A percentile compares a stretch with the other conserved stretches of the same genome.
phyloP scores from a whole-genome alignment of 2,797 vertebrate species.

The Synanceia verrucosa region DNA sequence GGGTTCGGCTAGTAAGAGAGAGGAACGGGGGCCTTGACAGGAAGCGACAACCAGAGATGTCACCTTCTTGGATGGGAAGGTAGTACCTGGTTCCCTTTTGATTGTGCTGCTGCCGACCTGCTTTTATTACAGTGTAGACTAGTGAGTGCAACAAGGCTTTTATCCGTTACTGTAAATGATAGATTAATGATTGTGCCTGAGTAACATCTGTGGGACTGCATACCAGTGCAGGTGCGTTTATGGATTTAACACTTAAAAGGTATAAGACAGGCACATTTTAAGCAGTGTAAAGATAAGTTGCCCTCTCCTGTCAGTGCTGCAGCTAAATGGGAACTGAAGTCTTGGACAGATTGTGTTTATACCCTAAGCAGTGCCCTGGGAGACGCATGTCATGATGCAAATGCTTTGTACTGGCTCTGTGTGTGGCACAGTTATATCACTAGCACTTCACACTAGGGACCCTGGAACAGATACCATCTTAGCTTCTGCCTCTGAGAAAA shows the following conservation, averaged over 20 bases:
- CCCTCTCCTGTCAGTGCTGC: constrained; percentile 24
- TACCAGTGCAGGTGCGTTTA: not conserved
- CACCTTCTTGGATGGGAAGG: constrained; percentile 38
- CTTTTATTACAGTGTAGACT: not conserved
- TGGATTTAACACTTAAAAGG: not conserved
- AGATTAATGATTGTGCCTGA: not conserved
- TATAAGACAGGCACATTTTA: not conserved
- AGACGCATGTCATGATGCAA: constrained; percentile 70
- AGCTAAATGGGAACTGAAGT: constrained; percentile 56
- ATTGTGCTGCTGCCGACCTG: not conserved
- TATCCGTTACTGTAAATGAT: not conserved
- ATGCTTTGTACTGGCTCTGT: constrained; percentile 65
- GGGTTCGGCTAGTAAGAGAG: constrained; percentile 52
- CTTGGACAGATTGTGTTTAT: constrained; percentile 71
- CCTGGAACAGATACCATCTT: constrained; percentile 39
- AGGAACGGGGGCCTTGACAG: constrained; percentile 59
- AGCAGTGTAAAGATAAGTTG: not conserved
- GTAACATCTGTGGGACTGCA: not conserved
- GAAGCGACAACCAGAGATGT: constrained; percentile 61
- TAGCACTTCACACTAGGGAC: constrained; percentile 67
- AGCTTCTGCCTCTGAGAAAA: constrained; percentile 65
- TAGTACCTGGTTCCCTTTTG: constrained; percentile 28
- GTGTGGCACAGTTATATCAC: constrained; percentile 78
- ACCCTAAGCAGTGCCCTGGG: constrained; percentile 72
- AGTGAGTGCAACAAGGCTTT: not conserved